Evolutionary conservation across 2,888 invertebrate genomes (phyloP).

Genomic region (Agrochola circellaris): DNA sequence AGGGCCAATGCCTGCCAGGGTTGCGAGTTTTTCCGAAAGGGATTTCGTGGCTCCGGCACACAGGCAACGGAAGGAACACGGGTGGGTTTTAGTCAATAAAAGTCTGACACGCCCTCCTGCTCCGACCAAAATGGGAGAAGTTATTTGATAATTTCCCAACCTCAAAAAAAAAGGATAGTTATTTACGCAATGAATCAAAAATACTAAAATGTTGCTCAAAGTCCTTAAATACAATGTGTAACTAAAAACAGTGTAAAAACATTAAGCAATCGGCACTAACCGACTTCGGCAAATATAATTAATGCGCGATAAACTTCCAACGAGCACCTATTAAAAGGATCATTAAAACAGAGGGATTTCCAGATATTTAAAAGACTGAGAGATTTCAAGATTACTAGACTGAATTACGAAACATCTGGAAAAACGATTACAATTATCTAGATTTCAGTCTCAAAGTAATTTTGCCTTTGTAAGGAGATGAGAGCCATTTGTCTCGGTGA

Average conservation of each 20-base stretch:
- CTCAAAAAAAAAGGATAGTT: too few species aligned
- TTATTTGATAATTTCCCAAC: too few species aligned
- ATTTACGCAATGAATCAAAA: not conserved
- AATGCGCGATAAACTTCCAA: conserved; percentile 72
- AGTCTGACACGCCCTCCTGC: too few species aligned
- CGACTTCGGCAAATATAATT: conserved; percentile 67
- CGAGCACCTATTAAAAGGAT: conserved; percentile 68
- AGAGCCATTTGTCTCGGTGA: conserved; percentile 25
- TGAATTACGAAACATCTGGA: conserved; percentile 41
- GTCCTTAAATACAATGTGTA: conserved; percentile 22
- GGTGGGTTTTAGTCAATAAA: too few species aligned
- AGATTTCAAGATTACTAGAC: conserved; percentile 51
- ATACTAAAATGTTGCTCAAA: not conserved
- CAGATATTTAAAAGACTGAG: conserved; percentile 39
- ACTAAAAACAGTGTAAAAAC: conserved; percentile 55
- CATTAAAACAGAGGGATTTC: conserved; percentile 68
- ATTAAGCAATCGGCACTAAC: conserved; percentile 66
- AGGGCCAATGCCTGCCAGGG: too few species aligned
- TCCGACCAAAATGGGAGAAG: too few species aligned
- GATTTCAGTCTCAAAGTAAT: conserved; percentile 34
- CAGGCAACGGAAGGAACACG: too few species aligned
- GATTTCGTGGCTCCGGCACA: too few species aligned
- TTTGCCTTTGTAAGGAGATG: conserved; percentile 22
- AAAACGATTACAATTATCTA: conserved; percentile 21
- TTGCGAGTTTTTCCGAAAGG: too few species aligned